These are phyloP conservation scores for Tamandua tetradactyla DNA, from an alignment of 2,797 vertebrate species.

Conservation along the genomic window DNA sequence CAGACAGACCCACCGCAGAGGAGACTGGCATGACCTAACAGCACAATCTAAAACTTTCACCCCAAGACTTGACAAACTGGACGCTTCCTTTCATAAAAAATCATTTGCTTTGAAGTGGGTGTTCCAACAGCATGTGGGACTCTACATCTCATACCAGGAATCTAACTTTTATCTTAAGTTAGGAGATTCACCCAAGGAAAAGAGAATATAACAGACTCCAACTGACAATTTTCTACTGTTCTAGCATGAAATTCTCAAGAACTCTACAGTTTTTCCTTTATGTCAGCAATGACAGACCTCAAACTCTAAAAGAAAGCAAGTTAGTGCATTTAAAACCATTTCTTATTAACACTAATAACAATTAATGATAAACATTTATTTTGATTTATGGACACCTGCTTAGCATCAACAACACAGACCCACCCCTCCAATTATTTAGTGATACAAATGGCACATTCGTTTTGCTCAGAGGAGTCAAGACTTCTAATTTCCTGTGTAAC, in stretches of 20 bases:
- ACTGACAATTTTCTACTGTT: neutral
- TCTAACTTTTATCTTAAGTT: neutral
- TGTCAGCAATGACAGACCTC: constrained; percentile 33
- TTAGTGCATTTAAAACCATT: constrained; percentile 72
- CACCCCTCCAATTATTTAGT: constrained; percentile 83
- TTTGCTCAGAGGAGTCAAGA: constrained; percentile 78
- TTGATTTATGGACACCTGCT: constrained; percentile 84
- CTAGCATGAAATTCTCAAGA: neutral
- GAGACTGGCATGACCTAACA: neutral
- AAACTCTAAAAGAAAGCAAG: constrained; percentile 55
- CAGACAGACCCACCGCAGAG: constrained; percentile 27
- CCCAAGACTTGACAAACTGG: neutral
- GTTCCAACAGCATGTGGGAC: constrained; percentile 17
- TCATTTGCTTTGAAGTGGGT: constrained; percentile 50
- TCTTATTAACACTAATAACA: constrained; percentile 76
- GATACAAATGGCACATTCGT: constrained; percentile 82
- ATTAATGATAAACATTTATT: constrained; percentile 80
- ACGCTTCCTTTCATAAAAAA: constrained; percentile 1
- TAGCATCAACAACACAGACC: constrained; percentile 83
- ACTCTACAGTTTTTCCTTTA: neutral
- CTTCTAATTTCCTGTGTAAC: constrained; percentile 86
- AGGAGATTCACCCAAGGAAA: neutral
- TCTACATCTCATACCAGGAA: neutral
- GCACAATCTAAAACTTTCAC: neutral
- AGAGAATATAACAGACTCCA: neutral